Evolutionary conservation across 1,140 invertebrate species (phyloP), one percentile per base, ranked within the genome.

Genomic region (Campoletis sonorensis): DNA sequence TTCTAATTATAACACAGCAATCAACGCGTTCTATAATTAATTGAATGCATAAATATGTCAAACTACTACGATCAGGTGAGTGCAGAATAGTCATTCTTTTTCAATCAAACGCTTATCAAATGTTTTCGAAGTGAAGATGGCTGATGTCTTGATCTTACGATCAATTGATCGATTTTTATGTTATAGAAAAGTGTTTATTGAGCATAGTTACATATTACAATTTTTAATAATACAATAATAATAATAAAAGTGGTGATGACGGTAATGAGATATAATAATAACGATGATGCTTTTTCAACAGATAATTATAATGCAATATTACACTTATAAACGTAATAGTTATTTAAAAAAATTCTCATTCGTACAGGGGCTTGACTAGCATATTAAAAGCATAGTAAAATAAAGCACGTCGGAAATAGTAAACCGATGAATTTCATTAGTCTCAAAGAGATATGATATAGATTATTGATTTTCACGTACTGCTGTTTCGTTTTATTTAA

Each of bases 181-280:
- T 89, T 86, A 88, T 91, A 91, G 87, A 91, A 91, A 91, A 90
- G 83, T 89, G 84, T 91, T 91, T 91, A 91, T 91, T 90, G 90
- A 91, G 90, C 89, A 89, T 89, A 90, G 84, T 89, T 91, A 91
- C 89, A 90, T 86, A 84, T 88, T 90, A 90, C 84, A 88, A 83
- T 86, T 80, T 81, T 85, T 13, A 58, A 58, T 58, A 84, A 83
- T 89, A 87, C 8, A 45, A 87, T 88, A 88, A 88, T 90, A 76
- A 87, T 81, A 73, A 82, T 87, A 82, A 82, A 83, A 85, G 84
- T 83, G 84, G 86, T 79, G 82, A 81, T 84, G 78, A 81, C 82
- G 73, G 80, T 76, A 82, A 86, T 80, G 73, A 83, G 64, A 86
- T 85, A 85, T 75, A 86, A 85, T 82, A 81, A 86, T 87, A 81